Conservation (phyloP, 2,888 invertebrate species). For the Pharmacophagus antenor region DNA sequence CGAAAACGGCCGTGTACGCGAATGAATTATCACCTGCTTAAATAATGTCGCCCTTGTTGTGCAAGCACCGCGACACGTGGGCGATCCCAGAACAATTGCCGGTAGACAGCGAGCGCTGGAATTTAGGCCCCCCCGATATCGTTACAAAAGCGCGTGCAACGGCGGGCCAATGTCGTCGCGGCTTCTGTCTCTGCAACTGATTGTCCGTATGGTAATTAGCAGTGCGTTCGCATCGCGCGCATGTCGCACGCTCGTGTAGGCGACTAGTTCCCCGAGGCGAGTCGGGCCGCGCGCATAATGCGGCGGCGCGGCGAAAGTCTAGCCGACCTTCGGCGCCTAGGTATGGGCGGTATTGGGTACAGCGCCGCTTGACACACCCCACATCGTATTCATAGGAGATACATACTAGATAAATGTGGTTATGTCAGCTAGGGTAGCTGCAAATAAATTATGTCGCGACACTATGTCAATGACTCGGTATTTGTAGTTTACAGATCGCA, state of each 20-base stretch:
- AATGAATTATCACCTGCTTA: slow-evolving; percentile 57
- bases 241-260: slow-evolving; percentile 61
- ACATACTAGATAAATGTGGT: slow-evolving; percentile 37
- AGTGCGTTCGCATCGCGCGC: slow-evolving; percentile 50
- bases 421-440: slow-evolving; percentile 35
- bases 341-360: slow-evolving; percentile 68
- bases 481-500: slow-evolving; percentile 35
- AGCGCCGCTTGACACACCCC: slow-evolving; percentile 61
- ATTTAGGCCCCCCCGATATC: slow-evolving; percentile 73
- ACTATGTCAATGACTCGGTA: slow-evolving; percentile 34
- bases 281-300: slow-evolving; percentile 64
- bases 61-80: slow-evolving; percentile 59
- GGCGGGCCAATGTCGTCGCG: slow-evolving; percentile 76
- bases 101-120: slow-evolving; percentile 61
- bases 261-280: slow-evolving; percentile 70
- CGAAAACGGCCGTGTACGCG: slow-evolving; percentile 34
- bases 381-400: slow-evolving; percentile 52
- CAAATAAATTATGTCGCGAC: slow-evolving; percentile 39
- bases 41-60: slow-evolving; percentile 51
- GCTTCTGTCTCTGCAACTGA: slow-evolving; percentile 47
- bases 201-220: slow-evolving; percentile 64
- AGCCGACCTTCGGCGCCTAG: slow-evolving; percentile 73
- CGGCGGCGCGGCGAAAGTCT: slow-evolving; percentile 71
- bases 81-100: slow-evolving; percentile 62
- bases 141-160: slow-evolving; percentile 72